Percentiles rank a stretch among this genome's conserved stretches.
phyloP scores from a whole-genome alignment of 2,113 vertebrate species.

The Engystomops pustulosus region DNA sequence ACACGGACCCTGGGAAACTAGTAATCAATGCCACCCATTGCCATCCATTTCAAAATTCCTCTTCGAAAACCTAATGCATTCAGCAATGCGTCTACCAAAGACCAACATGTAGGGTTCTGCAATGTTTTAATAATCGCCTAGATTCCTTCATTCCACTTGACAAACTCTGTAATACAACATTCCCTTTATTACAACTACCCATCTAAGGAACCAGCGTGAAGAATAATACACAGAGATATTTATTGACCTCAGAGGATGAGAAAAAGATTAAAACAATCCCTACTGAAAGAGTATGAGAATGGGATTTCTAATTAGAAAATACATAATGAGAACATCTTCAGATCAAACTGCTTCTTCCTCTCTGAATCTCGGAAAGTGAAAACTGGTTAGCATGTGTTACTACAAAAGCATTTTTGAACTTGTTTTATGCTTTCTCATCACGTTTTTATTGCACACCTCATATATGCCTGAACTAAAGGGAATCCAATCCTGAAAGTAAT shows the following conservation, averaged over 20 bases:
- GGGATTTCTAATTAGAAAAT: slow-evolving; percentile 7
- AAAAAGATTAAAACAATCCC: slow-evolving; percentile 16
- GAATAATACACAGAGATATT: slow-evolving; percentile 15
- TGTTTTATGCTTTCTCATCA: not conserved
- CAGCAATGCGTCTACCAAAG: not conserved
- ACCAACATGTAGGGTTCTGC: not conserved
- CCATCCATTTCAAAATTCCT: too few species aligned
- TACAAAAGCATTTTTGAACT: not conserved
- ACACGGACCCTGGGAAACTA: too few species aligned
- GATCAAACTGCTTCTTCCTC: not conserved
- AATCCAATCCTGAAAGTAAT: too few species aligned
- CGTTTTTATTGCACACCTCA: not conserved
- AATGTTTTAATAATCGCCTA: not conserved
- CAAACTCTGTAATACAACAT: not conserved
- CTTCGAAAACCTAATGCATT: too few species aligned
- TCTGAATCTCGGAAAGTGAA: not conserved
- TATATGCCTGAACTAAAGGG: not conserved
- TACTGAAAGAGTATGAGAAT: slow-evolving; percentile 4
- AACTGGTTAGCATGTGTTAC: not conserved
- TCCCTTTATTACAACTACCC: slow-evolving; percentile 31
- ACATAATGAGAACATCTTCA: not conserved
- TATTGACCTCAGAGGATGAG: slow-evolving; percentile 15
- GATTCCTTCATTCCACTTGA: not conserved
- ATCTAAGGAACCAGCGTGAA: not conserved
- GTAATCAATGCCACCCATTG: too few species aligned